Base-by-base conservation (phyloP, 2,888 invertebrate species). In the Dromius quadrimaculatus region DNA sequence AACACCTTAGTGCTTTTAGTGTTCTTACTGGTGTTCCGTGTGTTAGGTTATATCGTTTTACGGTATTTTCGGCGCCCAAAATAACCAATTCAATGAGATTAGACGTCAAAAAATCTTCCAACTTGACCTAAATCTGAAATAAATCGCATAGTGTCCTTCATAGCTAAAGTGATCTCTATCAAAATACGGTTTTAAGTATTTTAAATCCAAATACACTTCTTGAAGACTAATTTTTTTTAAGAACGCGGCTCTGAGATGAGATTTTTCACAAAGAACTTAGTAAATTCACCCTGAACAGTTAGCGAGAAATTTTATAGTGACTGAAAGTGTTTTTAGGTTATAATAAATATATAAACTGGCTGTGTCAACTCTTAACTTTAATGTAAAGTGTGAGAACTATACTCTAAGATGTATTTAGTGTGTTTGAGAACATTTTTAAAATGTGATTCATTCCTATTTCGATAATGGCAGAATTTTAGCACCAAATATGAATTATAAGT, bases 11-110 rank as follows among this genome's bases (percentile, higher is more conserved):
- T 91, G 59, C 84, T 92, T 71, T 78, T 91, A 76, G 86, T 87
- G 76, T 92, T 91, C 83, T 85, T 92, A 74, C 79, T 90, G 75
- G 86, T 89, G 75, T 92, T 92, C 83, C 86, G 92, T 74, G 84
- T 88, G 65, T 83, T 91, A 73, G 91, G 92, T 73, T 92, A 92
- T 81, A 83, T 90, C 74, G 91, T 91, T 73, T 83, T 92, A 75
- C 87, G 92, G 75, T 91, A 88, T 79, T 86, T 89, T 78, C 86
- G 89, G 76, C 85, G 88, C 79, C 89, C 89, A 75, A 89, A 89
- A 84, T 88, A 85, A 86, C 79, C 50, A 64, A 75, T 74, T 73
- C n/a, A 19, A 5, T 11, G 41, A 15, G 6, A 41, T 15, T 41
- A 41, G 41, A 13, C 13, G 6, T 15, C 41, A 20, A 41, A 45